Base-by-base conservation (phyloP, 2,888 invertebrate genomes). In the Barypeithes pellucidus region DNA sequence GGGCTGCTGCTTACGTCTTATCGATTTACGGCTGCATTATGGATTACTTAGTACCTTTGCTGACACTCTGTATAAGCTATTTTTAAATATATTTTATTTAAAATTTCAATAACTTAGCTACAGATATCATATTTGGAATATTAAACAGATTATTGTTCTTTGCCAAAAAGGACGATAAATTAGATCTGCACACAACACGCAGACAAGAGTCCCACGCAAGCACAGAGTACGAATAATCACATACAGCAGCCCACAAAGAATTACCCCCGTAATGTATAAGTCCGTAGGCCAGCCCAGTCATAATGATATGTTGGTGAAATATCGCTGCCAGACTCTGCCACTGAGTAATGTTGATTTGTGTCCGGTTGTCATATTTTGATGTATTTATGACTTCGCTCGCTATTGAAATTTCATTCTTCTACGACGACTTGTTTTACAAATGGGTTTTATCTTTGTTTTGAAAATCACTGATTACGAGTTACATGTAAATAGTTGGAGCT, bases 271-370 rank as follows among this genome's bases (percentile, higher is more conserved):
- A 50, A 68, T 47, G 50, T 33, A 68, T 33, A 47, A 47, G 67
- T 20, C 59, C 59, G 60, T 60, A 47, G 59, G 47, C 67, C 29
- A 67, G 45, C 41, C 36, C 36, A 20, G 45, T 29, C 59, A 59
- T 67, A 59, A 67, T 65, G 65, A 65, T 67, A 43, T 47, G 33
- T 43, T 67, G 47, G 59, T 60, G 67, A 67, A 57, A 60, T 67
- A 60, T 66, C 54, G 66, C 54, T 54, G 50, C 66, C 20, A 67
- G 67, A 39, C 20, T 20, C 57, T 29, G 59, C 57, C 45, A 47
- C 45, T 33, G 60, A 67, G 24, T 67, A 59, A 59, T 59, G 67
- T 47, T 22, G 36, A 45, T 59, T 41, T 47, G 43, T 41, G 50
- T 24, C 12, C 22, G 18, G 24, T 59, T 67, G 59, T 67, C 67